Percentiles rank a stretch among this genome's conserved stretches.
Conservation (phyloP, 2,888 invertebrate genomes). For the Folsomia candida region DNA sequence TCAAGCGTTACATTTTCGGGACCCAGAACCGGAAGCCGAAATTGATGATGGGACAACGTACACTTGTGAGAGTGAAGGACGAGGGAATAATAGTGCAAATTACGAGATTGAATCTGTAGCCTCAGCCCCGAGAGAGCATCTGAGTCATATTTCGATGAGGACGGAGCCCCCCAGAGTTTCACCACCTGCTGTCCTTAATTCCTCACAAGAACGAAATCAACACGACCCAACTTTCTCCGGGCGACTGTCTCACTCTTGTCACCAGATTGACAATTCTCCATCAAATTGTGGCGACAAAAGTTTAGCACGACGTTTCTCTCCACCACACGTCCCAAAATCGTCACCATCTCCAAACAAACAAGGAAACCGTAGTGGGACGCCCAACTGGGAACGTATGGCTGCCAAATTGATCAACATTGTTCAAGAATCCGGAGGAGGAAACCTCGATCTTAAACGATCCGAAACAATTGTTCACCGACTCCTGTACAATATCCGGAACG, state of each 20-base stretch:
- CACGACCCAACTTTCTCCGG: background rate
- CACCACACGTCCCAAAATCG: background rate
- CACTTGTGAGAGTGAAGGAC: background rate
- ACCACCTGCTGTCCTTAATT: background rate
- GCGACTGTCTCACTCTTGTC: no score
- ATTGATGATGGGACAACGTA: background rate
- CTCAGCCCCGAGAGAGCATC: background rate
- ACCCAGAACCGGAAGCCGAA: background rate
- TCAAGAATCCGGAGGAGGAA: conserved; percentile 21
- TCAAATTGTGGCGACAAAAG: no score
- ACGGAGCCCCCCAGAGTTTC: no score
- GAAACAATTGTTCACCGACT: conserved; percentile 22
- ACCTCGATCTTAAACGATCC: conserved; percentile 15
- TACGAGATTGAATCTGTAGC: background rate
- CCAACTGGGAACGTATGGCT: background rate
- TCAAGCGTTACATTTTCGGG: background rate
- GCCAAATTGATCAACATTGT: conserved; percentile 19
- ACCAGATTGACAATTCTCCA: no score
- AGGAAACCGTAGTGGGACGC: background rate
- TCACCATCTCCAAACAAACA: background rate
- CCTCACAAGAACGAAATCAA: background rate
- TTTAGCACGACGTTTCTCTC: no score
- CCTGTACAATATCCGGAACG: conserved; percentile 19
- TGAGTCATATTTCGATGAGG: background rate
- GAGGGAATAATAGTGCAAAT: background rate